phyloP scores from a whole-genome alignment of 2,888 invertebrate genomes.

The Netelia virgata region DNA sequence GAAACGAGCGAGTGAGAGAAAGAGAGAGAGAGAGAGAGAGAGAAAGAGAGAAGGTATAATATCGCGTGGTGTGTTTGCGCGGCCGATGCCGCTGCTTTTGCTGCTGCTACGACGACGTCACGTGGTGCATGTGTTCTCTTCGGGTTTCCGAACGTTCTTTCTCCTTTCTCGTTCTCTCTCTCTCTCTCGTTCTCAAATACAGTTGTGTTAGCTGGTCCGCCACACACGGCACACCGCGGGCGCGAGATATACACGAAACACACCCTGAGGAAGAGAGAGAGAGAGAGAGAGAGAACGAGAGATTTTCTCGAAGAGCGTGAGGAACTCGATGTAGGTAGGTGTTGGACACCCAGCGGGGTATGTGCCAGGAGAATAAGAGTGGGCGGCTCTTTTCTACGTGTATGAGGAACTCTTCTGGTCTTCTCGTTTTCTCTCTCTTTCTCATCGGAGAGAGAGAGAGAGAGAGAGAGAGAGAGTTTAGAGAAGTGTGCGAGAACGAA shows the following conservation, averaged over 20 bases:
- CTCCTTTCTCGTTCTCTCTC: slow-evolving; percentile 8
- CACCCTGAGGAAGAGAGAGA: slow-evolving; percentile 15
- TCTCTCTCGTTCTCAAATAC: slow-evolving; percentile 72
- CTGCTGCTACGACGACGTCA: slow-evolving; percentile 68
- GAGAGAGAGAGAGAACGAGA: too few species aligned
- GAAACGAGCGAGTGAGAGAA: background rate
- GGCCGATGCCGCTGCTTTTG: slow-evolving; percentile 61
- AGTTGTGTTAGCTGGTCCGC: slow-evolving; percentile 66
- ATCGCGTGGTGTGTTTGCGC: slow-evolving; percentile 65
- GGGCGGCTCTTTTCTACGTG: slow-evolving; percentile 77
- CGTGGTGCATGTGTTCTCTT: slow-evolving; percentile 70
- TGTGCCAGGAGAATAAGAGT: slow-evolving; percentile 74
- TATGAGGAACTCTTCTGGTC: slow-evolving; percentile 32
- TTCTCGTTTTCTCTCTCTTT: slow-evolving; percentile 21
- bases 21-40: background rate
- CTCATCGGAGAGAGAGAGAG: slow-evolving; percentile 23
- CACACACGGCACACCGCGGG: slow-evolving; percentile 5
- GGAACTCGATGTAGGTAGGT: slow-evolving; percentile 80
- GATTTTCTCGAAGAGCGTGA: slow-evolving; percentile 43
- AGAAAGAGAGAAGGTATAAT: slow-evolving; percentile 21
- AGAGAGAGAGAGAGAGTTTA: slow-evolving; percentile 24
- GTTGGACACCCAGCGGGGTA: slow-evolving; percentile 84
- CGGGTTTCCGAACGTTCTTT: slow-evolving; percentile 2
- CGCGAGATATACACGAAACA: slow-evolving; percentile 44
- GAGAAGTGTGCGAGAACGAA: slow-evolving; percentile 65